phyloP scores from a whole-genome alignment of 2,797 vertebrate genomes.

The Mico argentatus region DNA sequence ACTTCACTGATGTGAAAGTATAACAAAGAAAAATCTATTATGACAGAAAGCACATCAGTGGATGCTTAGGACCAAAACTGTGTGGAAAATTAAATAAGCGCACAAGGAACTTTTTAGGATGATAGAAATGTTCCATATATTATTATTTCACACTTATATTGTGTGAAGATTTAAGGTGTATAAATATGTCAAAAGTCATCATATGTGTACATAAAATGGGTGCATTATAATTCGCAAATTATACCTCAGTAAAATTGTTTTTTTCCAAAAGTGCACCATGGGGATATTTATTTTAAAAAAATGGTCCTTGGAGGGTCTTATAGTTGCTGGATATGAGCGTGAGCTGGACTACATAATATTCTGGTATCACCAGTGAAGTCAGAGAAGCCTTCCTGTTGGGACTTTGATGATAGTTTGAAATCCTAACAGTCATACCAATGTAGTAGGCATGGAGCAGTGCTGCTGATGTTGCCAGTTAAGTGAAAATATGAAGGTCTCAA shows the following conservation, averaged over 20 bases:
- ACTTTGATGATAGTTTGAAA: background rate
- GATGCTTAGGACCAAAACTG: background rate
- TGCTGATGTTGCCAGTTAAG: background rate
- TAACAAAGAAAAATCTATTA: background rate
- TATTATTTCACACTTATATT: background rate
- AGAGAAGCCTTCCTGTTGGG: background rate
- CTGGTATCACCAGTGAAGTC: background rate
- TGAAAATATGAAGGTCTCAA: background rate
- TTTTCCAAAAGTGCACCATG: background rate
- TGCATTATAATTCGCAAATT: background rate
- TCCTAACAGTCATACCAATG: background rate
- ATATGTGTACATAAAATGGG: background rate
- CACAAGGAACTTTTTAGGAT: background rate
- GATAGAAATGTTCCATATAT: background rate
- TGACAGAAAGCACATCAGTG: background rate
- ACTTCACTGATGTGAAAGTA: background rate
- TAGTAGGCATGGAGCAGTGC: background rate
- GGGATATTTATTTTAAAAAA: background rate
- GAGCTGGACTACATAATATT: background rate
- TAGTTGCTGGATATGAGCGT: background rate
- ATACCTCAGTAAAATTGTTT: background rate
- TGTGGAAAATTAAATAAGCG: background rate
- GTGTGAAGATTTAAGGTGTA: background rate
- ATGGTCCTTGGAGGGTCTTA: background rate
- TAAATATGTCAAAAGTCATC: background rate